These are phyloP conservation scores for Orchesella flavescens DNA, from an alignment of 2,888 invertebrate species.

Conservation along the genomic window DNA sequence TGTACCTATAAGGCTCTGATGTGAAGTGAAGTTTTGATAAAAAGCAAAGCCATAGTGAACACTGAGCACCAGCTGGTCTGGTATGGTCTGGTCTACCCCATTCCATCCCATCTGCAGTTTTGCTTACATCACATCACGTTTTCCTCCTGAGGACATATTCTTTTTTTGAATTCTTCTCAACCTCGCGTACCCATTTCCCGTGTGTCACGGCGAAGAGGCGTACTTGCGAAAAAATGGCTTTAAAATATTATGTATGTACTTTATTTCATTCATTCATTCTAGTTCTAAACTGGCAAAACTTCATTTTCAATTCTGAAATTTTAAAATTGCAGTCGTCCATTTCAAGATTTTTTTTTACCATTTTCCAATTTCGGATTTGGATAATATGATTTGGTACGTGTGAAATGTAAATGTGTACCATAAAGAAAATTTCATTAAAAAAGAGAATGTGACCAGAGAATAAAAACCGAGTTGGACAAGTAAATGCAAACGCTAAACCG, in stretches of 20 bases:
- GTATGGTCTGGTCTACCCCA: no score
- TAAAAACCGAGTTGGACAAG: slow-evolving; percentile 32
- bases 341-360: not conserved
- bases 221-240: not conserved
- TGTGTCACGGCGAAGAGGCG: not conserved
- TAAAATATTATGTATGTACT: no score
- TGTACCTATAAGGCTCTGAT: no score
- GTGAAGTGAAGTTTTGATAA: no score
- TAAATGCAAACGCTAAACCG: not conserved
- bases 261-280: not conserved
- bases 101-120: not conserved
- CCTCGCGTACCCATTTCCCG: not conserved
- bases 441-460: slow-evolving; percentile 1
- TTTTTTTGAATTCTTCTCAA: not conserved
- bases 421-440: not conserved
- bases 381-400: not conserved
- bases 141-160: slow-evolving; percentile 47
- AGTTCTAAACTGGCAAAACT: not conserved
- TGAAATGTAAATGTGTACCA: not conserved
- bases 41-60: no score
- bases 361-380: slow-evolving; percentile 9
- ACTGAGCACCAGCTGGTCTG: not conserved
- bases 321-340: not conserved
- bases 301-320: not conserved
- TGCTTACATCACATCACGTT: slow-evolving; percentile 56